Base-by-base conservation (phyloP, 2,797 vertebrate genomes). In the Semaprochilodus insignis region DNA sequence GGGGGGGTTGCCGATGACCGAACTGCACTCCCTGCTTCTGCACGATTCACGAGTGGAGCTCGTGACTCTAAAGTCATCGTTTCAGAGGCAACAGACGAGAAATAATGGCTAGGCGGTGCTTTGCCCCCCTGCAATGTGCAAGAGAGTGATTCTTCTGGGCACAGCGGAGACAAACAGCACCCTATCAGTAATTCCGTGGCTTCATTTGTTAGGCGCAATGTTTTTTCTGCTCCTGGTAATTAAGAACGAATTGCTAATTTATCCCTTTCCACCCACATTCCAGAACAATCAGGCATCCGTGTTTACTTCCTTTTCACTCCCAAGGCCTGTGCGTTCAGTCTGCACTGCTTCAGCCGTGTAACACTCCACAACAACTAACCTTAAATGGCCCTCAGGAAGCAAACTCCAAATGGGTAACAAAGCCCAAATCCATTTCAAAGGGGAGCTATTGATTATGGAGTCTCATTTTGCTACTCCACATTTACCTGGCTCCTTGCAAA, bases 211-310 rank as follows among this genome's bases (percentile, higher is more conserved):
- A 83, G 80, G 40, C 23, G 27, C 65, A 84, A 34, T 83, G 81
- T 87, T 87, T 85, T 31, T 79, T 66, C 83, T 75, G 81, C 34
- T 85, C 57, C 80, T 83, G 54, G 82, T 87, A 87, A 88, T 88
- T 87, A 88, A 88, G 88, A 85, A 79, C 71, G 84, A 88, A 86
- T 88, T 80, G 88, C 72, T 87, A 87, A 88, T 88, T 86, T 77
- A 86, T 88, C 88, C 81, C 76, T 74, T 87, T 85, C 84, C 81
- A 6, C 86, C 86, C 73, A 86, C 84, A 52, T 71, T 78, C 65
- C 79, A 57, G 51, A 87, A 82, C 77, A 82, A 82, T 85, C 80
- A 81, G 73, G 75, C 66, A 51, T 72, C 48, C 67, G 65, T 74
- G 82, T 87, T 87, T 81, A 71, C 78, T 83, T 44, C 44, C 17